Evolutionary conservation across 2,888 invertebrate species (phyloP).

Genomic region (Crioceris asparagi): DNA sequence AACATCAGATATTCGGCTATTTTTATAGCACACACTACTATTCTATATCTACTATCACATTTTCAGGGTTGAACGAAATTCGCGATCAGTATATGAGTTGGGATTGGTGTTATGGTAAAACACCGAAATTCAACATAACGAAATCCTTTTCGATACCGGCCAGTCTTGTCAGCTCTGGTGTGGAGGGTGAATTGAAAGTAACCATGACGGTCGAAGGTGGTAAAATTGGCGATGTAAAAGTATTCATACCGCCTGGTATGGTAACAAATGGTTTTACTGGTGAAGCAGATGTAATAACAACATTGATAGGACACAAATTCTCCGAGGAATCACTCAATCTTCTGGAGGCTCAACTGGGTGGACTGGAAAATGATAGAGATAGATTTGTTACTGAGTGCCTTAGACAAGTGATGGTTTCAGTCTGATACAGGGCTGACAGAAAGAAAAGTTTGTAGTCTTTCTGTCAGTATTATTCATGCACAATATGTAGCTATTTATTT

Average conservation of each 20-base stretch:
- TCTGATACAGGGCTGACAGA: slow-evolving; percentile 24
- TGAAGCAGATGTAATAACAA: slow-evolving; percentile 51
- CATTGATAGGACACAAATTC: slow-evolving; percentile 55
- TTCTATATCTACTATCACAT: not conserved
- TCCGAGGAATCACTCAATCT: slow-evolving; percentile 50
- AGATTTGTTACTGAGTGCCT: slow-evolving; percentile 54
- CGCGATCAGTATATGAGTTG: slow-evolving; percentile 61
- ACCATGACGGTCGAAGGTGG: slow-evolving; percentile 56
- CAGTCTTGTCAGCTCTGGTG: slow-evolving; percentile 38
- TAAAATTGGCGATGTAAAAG: slow-evolving; percentile 52
- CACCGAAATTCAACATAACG: slow-evolving; percentile 72
- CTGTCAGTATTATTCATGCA: no score
- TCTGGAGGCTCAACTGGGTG: slow-evolving; percentile 39
- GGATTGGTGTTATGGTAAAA: slow-evolving; percentile 83
- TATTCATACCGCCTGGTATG: slow-evolving; percentile 52
- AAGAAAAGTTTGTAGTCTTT: no score
- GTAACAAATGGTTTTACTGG: slow-evolving; percentile 49
- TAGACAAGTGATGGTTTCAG: slow-evolving; percentile 50
- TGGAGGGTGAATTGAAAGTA: slow-evolving; percentile 46
- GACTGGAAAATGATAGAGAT: slow-evolving; percentile 37
- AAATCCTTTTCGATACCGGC: slow-evolving; percentile 51
- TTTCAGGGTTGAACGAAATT: slow-evolving; percentile 56
- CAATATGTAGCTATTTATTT: no score
- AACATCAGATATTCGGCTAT: no score
- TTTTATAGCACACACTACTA: not conserved